Evolutionary conservation across 2,888 invertebrate species (phyloP), one percentile per base, ranked within the genome.

Genomic region (Cartodere bifasciata): DNA sequence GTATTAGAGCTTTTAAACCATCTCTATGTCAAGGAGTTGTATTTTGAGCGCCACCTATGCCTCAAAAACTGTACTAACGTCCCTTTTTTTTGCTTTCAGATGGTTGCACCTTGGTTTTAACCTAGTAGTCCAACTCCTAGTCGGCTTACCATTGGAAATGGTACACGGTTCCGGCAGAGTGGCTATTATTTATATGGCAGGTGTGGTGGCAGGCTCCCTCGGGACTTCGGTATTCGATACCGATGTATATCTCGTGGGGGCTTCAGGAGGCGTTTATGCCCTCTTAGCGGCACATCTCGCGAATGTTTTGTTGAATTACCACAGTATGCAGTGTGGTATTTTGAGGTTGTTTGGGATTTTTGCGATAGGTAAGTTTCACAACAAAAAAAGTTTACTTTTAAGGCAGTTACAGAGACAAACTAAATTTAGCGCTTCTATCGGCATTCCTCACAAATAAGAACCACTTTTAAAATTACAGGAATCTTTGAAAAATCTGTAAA

Each of bases 211-310:
- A 31, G 86, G 85, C 35, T 75, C 79, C 34, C 56, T 78, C 37
- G 87, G 88, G 34, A 90, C 91, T 29, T 88, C 88, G 36, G 87
- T 94, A 32, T 82, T 92, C 54, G 92, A 92, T 65, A 85, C 86
- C 28, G 83, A 87, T 61, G 91, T 91, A 33, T 92, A 85, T 59
- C 72, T 97, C 41, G 92, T 92, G 31, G 97, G 97, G 29, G 94
- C 95, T 3, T 94, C 92, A 31, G 95, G 94, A 13, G 97, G 97
- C 2, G 95, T 95, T 26, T 97, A 97, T 63, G 94, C 95, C 10
- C 67, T 98, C 16, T 65, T 97, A 27, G 91, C 94, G 3, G 94
- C 95, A 23, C 95, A 97, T 61, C 67, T 97, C 44, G 90, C 95
- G 41, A 94, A 97, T 62, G 87, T 94, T 29, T 67, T 94, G 50